phyloP scores from a whole-genome alignment of 2,797 vertebrate species.

The Protosalanx chinensis region DNA sequence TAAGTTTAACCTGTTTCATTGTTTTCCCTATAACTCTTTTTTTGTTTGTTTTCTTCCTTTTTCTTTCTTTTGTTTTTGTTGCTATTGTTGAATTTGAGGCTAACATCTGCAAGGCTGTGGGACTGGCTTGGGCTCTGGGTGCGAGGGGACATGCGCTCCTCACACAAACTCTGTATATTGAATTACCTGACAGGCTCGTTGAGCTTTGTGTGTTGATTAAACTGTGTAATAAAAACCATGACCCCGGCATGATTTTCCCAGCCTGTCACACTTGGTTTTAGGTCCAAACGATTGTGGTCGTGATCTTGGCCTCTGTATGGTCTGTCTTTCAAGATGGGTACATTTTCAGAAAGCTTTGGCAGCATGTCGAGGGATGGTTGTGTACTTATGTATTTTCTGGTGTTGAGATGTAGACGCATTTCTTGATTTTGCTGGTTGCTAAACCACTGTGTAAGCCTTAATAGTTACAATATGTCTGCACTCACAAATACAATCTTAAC shows the following conservation, averaged over 20 bases:
- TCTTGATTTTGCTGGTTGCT: no score
- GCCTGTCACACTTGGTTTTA: conserved; percentile 12
- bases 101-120: conserved; percentile 91
- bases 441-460: no score
- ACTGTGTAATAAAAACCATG: conserved; percentile 97
- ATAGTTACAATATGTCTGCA: no score
- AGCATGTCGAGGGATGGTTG: no score
- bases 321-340: no score
- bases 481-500: no score
- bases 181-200: conserved; percentile 97
- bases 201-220: conserved; percentile 99
- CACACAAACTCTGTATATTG: conserved; percentile 99
- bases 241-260: conserved; percentile 51
- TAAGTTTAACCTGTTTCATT: conserved; percentile 75
- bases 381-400: no score
- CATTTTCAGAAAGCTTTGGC: no score
- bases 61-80: conserved; percentile 57
- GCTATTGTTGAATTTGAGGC: conserved; percentile 94
- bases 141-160: conserved; percentile 93
- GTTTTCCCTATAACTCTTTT: conserved; percentile 74
- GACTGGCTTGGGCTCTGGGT: conserved; percentile 95
- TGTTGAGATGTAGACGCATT: no score
- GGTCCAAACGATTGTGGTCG: not conserved
- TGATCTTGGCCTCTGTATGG: no score
- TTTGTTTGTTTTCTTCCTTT: conserved; percentile 46